A percentile compares a stretch with the other conserved stretches of the same genome.
These are phyloP conservation scores for Hippotragus niger DNA, from an alignment of 2,113 vertebrate species.

Conservation along the genomic window DNA sequence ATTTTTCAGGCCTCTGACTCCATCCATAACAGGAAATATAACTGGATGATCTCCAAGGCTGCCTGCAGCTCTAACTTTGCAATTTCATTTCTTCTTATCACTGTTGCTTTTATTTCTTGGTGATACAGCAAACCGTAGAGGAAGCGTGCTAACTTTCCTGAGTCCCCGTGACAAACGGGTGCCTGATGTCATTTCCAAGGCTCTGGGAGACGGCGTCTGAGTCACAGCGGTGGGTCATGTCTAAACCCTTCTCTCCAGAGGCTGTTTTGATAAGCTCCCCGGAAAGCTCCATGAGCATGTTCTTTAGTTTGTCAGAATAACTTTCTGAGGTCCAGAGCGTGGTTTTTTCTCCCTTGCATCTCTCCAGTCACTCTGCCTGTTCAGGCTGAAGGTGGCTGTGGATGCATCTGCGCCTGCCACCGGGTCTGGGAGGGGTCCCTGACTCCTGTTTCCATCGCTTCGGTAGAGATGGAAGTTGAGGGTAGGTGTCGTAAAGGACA, in stretches of 20 bases:
- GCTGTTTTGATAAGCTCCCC: accelerated
- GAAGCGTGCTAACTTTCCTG: accelerated
- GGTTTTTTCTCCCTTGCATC: accelerated
- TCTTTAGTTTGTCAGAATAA: accelerated
- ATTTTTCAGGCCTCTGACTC: background rate
- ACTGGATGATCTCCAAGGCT: background rate
- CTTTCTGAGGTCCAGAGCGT: accelerated
- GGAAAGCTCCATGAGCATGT: accelerated
- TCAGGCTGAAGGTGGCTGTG: accelerated
- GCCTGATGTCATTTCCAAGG: accelerated
- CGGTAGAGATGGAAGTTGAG: background rate
- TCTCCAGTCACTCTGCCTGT: too few species aligned
- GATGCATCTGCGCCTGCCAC: accelerated
- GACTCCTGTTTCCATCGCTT: accelerated
- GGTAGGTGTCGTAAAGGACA: accelerated
- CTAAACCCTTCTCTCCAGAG: background rate
- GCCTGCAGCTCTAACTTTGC: background rate
- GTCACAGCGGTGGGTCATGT: accelerated
- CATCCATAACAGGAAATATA: accelerated
- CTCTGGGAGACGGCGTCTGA: accelerated
- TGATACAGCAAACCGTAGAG: accelerated
- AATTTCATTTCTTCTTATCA: background rate
- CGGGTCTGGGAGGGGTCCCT: accelerated
- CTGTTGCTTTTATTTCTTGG: background rate
- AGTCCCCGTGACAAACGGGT: accelerated